Conservation (phyloP, 2,888 invertebrate genomes). For the Spodoptera littoralis region DNA sequence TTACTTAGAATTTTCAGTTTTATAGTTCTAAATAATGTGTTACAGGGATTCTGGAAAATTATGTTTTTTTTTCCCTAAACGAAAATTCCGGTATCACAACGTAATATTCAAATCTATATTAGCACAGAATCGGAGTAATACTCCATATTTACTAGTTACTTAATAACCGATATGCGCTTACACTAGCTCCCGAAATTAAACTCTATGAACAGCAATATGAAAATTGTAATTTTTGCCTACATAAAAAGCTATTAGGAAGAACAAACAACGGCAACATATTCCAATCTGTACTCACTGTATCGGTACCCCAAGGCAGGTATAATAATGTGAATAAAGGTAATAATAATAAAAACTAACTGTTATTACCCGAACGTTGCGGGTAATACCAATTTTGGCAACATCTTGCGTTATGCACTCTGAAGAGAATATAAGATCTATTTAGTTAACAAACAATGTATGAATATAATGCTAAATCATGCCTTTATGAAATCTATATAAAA, state of each 20-base stretch:
- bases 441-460: conserved; percentile 12
- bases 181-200: no score
- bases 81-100: no score
- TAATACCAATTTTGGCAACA: conserved; percentile 51
- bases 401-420: conserved; percentile 39
- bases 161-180: no score
- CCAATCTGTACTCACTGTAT: conserved; percentile 12
- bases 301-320: conserved; percentile 32
- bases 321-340: conserved; percentile 34
- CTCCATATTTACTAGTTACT: no score
- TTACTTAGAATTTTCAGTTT: conserved; percentile 10
- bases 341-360: conserved; percentile 49
- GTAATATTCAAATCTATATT: no score
- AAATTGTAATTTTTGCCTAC: no score
- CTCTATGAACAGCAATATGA: no score
- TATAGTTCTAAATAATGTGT: not conserved
- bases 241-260: not conserved
- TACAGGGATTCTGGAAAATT: not conserved
- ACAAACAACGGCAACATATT: conserved; percentile 4
- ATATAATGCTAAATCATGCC: not conserved
- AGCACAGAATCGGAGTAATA: no score
- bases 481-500: not conserved
- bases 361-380: conserved; percentile 35
- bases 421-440: conserved; percentile 30
- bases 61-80: no score